These are phyloP conservation scores for Prinia subflava DNA, from an alignment of 2,113 vertebrate species.

Conservation along the genomic window DNA sequence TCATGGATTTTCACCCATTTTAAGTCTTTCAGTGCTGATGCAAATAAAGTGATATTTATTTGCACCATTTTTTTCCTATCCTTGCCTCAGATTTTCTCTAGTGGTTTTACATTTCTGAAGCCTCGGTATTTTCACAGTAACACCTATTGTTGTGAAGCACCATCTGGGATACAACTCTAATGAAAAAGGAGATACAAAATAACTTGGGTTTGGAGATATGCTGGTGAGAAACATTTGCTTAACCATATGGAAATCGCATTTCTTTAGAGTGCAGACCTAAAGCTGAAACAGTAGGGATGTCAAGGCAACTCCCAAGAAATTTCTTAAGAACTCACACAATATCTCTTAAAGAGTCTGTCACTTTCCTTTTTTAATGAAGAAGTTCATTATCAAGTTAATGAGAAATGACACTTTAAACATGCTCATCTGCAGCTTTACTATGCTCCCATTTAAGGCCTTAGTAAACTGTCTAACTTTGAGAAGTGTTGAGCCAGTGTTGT, in stretches of 20 bases:
- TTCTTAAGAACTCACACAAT: background rate
- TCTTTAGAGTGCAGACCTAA: conserved; percentile 22
- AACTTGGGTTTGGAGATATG: conserved; percentile 26
- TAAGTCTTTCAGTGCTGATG: background rate
- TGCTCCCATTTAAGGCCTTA: background rate
- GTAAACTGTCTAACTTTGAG: background rate
- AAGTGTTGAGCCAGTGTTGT: background rate
- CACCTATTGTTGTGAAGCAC: conserved; percentile 60
- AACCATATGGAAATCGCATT: conserved; percentile 56
- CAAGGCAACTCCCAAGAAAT: conserved; percentile 3
- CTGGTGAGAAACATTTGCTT: conserved; percentile 62
- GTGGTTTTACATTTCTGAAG: conserved; percentile 54
- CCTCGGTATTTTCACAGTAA: conserved; percentile 32
- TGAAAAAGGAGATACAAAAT: conserved; percentile 54
- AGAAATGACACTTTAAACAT: conserved; percentile 6
- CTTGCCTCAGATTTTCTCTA: conserved; percentile 19
- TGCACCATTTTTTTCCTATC: background rate
- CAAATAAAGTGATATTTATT: background rate
- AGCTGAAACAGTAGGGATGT: conserved; percentile 25
- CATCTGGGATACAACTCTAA: conserved; percentile 52
- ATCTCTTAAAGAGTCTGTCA: conserved; percentile 4
- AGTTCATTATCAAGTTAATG: conserved; percentile 27
- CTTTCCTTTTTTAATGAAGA: conserved; percentile 13
- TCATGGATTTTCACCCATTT: background rate
- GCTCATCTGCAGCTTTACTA: background rate